These are phyloP conservation scores for Oreochromis spilurus DNA, from an alignment of 2,113 vertebrate genomes.

Conservation along the genomic window DNA sequence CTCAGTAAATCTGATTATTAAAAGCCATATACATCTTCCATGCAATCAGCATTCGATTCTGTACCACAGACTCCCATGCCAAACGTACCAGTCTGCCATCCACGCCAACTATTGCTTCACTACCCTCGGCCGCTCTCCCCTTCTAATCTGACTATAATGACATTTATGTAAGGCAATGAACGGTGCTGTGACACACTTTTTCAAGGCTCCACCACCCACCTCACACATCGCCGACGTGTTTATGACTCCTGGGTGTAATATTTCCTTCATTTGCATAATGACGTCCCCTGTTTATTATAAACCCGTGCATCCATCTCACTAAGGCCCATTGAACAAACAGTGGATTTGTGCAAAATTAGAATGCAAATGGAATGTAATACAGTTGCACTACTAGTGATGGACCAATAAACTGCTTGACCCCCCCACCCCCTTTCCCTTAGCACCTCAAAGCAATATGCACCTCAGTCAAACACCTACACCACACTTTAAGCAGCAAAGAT, in stretches of 20 bases:
- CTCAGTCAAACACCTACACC: slow-evolving; percentile 3
- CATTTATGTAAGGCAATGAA: slow-evolving; percentile 56
- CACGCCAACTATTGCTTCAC: slow-evolving; percentile 6
- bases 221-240: slow-evolving; percentile 39
- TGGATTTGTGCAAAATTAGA: slow-evolving; percentile 65
- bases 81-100: slow-evolving; percentile 29
- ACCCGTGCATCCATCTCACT: slow-evolving; percentile 65
- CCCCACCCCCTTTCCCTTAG: neutral
- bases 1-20: slow-evolving; percentile 60
- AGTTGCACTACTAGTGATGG: slow-evolving; percentile 29
- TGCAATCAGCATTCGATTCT: neutral
- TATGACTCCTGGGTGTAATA: slow-evolving; percentile 55
- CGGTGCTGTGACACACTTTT: slow-evolving; percentile 21
- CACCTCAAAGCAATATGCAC: slow-evolving; percentile 15
- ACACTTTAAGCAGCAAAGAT: neutral
- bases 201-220: slow-evolving; percentile 18
- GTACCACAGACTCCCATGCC: slow-evolving; percentile 7
- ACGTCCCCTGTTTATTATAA: slow-evolving; percentile 62
- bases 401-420: slow-evolving; percentile 47
- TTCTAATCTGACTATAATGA: slow-evolving; percentile 60
- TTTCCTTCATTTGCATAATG: slow-evolving; percentile 67
- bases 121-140: slow-evolving; percentile 3
- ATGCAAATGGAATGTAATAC: slow-evolving; percentile 65
- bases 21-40: slow-evolving; percentile 44
- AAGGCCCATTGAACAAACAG: slow-evolving; percentile 63